Evolutionary conservation across 2,113 vertebrate species (phyloP).

Genomic region (Lates calcarifer): DNA sequence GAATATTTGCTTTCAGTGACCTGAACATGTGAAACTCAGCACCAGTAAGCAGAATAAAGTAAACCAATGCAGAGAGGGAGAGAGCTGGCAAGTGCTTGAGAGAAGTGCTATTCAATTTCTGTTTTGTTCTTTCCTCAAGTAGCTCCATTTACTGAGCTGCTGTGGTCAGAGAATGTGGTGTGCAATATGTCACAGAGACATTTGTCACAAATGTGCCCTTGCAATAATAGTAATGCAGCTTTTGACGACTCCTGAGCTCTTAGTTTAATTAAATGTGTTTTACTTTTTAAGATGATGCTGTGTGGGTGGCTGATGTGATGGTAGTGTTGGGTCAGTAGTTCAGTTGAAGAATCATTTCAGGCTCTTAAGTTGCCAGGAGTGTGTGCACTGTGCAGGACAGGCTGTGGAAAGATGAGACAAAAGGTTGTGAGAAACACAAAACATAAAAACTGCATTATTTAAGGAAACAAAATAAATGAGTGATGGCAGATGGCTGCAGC

Average conservation of each 20-base stretch:
- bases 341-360: neutral
- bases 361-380: constrained; percentile 6
- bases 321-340: constrained; percentile 11
- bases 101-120: neutral
- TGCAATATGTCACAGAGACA: constrained; percentile 51
- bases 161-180: neutral
- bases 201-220: constrained; percentile 70
- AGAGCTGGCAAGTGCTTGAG: neutral
- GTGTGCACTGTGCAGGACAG: neutral
- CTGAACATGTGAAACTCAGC: neutral
- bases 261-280: constrained; percentile 74
- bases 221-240: constrained; percentile 78
- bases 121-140: constrained; percentile 4
- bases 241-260: constrained; percentile 71
- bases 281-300: constrained; percentile 45
- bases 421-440: neutral
- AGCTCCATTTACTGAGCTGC: constrained; percentile 23
- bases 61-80: neutral
- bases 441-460: neutral
- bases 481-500: constrained; percentile 1
- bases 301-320: neutral
- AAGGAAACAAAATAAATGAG: neutral
- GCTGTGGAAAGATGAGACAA: neutral
- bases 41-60: neutral
- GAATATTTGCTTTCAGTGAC: neutral